phyloP scores from a whole-genome alignment of 1,140 invertebrate genomes.

The Thaumetopoea pityocampa region DNA sequence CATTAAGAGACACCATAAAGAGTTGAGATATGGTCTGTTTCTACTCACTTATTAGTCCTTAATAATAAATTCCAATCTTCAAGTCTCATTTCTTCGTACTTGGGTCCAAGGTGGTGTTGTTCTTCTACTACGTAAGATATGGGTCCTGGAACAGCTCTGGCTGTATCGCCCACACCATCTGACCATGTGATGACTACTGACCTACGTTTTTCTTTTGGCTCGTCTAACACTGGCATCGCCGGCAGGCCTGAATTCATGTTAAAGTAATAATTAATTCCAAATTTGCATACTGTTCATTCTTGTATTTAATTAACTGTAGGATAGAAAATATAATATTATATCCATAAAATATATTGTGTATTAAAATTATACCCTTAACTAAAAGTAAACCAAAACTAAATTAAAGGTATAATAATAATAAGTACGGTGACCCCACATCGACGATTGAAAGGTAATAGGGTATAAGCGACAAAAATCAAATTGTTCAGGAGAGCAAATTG shows the following conservation, averaged over 20 bases:
- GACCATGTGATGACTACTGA: constrained; percentile 55
- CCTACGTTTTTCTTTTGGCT: constrained; percentile 52
- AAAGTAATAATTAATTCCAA: constrained; percentile 2
- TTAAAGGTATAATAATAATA: too few relatives aligned
- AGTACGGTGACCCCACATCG: too few relatives aligned
- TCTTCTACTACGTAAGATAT: constrained; percentile 58
- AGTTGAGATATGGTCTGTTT: neutral
- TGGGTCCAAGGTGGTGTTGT: constrained; percentile 60
- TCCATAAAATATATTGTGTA: too few relatives aligned
- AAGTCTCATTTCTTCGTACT: constrained; percentile 58
- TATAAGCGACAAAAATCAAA: too few relatives aligned
- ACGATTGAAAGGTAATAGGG: too few relatives aligned
- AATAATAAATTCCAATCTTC: constrained; percentile 59
- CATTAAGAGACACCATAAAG: too few relatives aligned
- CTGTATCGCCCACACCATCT: constrained; percentile 57
- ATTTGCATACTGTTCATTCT: too few relatives aligned
- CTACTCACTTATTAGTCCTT: constrained; percentile 61
- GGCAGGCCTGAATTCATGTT: constrained; percentile 44
- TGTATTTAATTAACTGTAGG: too few relatives aligned
- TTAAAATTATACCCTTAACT: too few relatives aligned
- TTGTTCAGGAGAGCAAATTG: too few relatives aligned
- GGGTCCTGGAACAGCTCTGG: constrained; percentile 53
- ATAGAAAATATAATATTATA: too few relatives aligned
- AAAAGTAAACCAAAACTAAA: too few relatives aligned
- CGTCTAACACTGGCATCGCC: constrained; percentile 47